These are phyloP conservation scores for Netta rufina DNA, from an alignment of 2,797 vertebrate genomes.

Conservation along the genomic window DNA sequence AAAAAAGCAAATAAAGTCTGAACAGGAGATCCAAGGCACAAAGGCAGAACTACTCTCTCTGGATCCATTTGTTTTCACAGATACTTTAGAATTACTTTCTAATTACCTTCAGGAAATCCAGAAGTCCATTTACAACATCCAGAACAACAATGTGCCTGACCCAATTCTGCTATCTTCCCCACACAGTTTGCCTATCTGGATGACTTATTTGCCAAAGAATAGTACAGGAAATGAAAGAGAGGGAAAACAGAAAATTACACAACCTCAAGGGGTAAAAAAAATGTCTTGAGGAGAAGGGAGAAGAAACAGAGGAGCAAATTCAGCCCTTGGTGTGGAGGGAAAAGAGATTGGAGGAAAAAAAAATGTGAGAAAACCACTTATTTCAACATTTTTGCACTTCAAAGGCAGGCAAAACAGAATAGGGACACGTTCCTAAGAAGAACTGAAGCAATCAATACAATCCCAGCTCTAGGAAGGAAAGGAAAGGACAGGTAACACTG, in stretches of 20 bases:
- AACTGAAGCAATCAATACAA: background rate
- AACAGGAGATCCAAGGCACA: background rate
- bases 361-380: background rate
- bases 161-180: background rate
- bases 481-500: background rate
- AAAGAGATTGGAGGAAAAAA: background rate
- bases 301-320: background rate
- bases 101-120: background rate
- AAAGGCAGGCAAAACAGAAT: background rate
- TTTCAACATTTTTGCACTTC: background rate
- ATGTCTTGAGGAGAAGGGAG: background rate
- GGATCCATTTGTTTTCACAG: background rate
- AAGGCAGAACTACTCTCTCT: background rate
- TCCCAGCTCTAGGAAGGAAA: background rate
- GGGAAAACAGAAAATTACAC: background rate
- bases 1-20: background rate
- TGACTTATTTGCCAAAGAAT: background rate
- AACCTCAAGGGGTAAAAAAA: background rate
- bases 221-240: background rate
- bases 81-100: background rate
- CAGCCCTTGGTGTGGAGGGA: background rate
- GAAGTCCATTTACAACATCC: background rate
- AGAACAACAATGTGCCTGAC: background rate
- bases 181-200: background rate
- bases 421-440: rapidly evolving